Evolutionary conservation across 30 jellyfish, hydroid and myxozoan genomes (phyloP).

Genomic region (Aurelia coerulea): DNA sequence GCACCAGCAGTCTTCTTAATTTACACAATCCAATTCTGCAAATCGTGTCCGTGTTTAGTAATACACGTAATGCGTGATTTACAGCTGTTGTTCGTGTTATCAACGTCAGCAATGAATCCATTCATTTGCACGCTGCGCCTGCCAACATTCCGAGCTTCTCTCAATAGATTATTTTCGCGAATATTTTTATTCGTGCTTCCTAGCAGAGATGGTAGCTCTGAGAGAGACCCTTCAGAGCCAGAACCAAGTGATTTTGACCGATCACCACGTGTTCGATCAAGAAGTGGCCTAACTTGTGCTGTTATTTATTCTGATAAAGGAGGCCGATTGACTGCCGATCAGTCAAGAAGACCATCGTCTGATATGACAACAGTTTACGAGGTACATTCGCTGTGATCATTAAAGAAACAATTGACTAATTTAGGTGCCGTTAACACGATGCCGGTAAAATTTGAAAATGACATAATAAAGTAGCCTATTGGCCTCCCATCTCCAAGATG

Average conservation of each 20-base stretch:
- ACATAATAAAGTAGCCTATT: no score
- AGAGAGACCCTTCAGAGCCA: not conserved
- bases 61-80: constrained; percentile 57
- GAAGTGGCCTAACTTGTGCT: constrained; percentile 39
- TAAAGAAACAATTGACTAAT: no score
- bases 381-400: constrained; percentile 1
- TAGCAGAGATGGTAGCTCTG: constrained; percentile 4
- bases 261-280: constrained; percentile 15
- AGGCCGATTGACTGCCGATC: not conserved
- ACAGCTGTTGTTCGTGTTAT: constrained; percentile 55
- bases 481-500: no score
- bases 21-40: constrained; percentile 53
- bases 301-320: constrained; percentile 22
- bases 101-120: constrained; percentile 70
- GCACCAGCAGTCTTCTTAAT: constrained; percentile 67
- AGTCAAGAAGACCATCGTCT: constrained; percentile 20
- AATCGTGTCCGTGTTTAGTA: constrained; percentile 49
- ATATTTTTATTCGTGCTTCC: not conserved
- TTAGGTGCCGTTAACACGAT: no score
- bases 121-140: constrained; percentile 75
- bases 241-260: constrained; percentile 27
- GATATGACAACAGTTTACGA: constrained; percentile 3
- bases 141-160: constrained; percentile 60
- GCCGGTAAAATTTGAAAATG: no score
- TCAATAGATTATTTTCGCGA: not conserved